These are phyloP conservation scores for Drosophila neotestacea DNA, from an alignment of 2,888 invertebrate species.

Conservation along the genomic window DNA sequence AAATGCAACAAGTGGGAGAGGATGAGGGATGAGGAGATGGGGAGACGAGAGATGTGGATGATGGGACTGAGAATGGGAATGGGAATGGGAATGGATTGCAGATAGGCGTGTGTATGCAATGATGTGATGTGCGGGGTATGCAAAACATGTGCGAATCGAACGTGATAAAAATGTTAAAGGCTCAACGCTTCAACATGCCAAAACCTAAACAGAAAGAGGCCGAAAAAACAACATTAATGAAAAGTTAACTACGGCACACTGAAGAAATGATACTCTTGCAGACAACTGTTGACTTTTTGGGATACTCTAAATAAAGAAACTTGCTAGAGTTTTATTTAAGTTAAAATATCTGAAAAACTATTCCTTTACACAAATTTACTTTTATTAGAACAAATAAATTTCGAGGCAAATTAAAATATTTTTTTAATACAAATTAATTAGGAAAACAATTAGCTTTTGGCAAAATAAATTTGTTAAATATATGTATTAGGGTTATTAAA, in stretches of 20 bases:
- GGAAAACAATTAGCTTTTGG: too few species aligned
- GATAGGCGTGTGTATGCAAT: constrained; percentile 52
- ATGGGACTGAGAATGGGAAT: constrained; percentile 25
- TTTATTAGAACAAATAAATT: too few species aligned
- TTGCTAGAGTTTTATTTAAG: too few species aligned
- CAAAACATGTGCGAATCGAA: constrained; percentile 84
- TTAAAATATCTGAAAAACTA: too few species aligned
- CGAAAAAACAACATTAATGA: neutral
- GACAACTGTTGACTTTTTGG: neutral
- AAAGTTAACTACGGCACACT: neutral
- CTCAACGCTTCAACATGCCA: constrained; percentile 46
- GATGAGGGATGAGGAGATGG: constrained; percentile 5
- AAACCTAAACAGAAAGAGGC: constrained; percentile 50
- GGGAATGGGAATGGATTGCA: constrained; percentile 37
- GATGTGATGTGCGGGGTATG: constrained; percentile 67
- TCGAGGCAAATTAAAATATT: too few species aligned
- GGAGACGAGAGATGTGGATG: constrained; percentile 16
- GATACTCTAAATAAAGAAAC: too few species aligned
- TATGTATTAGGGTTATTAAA: too few species aligned
- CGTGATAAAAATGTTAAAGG: constrained; percentile 82
- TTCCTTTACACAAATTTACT: too few species aligned
- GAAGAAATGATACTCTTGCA: neutral
- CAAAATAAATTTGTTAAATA: too few species aligned
- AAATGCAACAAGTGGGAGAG: constrained; percentile 39
- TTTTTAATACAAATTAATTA: too few species aligned